Evolutionary conservation across 2,888 invertebrate species (phyloP).

Genomic region (Lypha dubia): DNA sequence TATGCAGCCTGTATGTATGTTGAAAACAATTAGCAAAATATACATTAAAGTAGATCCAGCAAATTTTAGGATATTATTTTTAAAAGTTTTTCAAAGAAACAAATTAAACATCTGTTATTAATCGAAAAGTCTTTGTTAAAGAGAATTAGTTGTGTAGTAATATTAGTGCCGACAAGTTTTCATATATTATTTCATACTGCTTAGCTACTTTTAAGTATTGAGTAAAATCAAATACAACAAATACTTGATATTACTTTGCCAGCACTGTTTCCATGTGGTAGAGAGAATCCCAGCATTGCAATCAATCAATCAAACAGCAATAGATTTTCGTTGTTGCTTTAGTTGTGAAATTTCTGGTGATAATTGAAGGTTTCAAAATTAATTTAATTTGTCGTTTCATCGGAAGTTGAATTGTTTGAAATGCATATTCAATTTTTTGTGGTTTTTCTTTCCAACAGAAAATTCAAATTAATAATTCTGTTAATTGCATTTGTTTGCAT

Average conservation of each 20-base stretch:
- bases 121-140: not conserved
- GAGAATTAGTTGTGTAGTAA: no score
- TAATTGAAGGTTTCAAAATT: not conserved
- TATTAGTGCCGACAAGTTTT: no score
- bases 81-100: not conserved
- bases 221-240: no score
- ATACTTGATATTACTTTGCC: no score
- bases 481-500: not conserved
- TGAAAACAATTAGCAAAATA: constrained; percentile 14
- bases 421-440: not conserved
- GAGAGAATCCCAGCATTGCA: not conserved
- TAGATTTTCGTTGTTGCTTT: not conserved
- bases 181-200: no score
- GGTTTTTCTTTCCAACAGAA: constrained; percentile 1
- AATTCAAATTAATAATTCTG: constrained; percentile 37
- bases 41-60: not conserved
- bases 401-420: constrained; percentile 1
- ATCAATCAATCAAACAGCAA: not conserved
- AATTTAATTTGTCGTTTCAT: not conserved
- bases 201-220: no score
- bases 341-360: not conserved
- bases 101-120: constrained; percentile 12
- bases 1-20: not conserved
- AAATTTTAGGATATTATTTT: not conserved
- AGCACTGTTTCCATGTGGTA: not conserved